Percentiles rank a stretch among this genome's conserved stretches.
These are phyloP conservation scores for Apodemus agrarius DNA, from an alignment of 2,797 vertebrate genomes.

Conservation along the genomic window DNA sequence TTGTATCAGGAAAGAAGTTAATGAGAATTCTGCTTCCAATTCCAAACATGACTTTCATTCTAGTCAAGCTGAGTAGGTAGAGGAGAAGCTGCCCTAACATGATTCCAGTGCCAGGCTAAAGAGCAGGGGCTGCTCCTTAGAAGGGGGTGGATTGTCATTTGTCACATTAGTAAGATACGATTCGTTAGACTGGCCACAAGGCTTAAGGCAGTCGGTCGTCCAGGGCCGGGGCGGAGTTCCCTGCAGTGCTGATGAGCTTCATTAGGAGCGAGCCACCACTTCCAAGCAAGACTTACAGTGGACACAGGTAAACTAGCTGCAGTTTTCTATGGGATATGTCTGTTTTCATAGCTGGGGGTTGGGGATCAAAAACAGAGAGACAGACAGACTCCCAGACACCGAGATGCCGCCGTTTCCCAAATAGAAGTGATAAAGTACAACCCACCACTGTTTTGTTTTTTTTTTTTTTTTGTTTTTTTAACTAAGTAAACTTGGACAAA, in stretches of 20 bases:
- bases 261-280: not conserved
- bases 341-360: not conserved
- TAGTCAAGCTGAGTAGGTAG: slow-evolving; percentile 8
- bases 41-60: slow-evolving; percentile 34
- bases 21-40: slow-evolving; percentile 21
- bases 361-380: not conserved
- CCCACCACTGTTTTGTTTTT: not conserved
- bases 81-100: not conserved
- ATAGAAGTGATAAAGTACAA: not conserved
- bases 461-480: not conserved
- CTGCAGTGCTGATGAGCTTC: not conserved
- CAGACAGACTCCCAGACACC: not conserved
- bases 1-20: not conserved
- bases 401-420: not conserved
- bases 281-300: not conserved
- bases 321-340: not conserved
- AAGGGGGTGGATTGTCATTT: not conserved
- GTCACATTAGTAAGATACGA: not conserved
- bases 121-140: not conserved
- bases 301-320: not conserved
- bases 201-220: not conserved
- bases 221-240: not conserved
- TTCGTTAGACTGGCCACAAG: not conserved
- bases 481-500: not conserved
- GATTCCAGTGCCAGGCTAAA: not conserved